These are phyloP conservation scores for Dusona sp. DNA, from an alignment of 2,888 invertebrate species.

Conservation along the genomic window DNA sequence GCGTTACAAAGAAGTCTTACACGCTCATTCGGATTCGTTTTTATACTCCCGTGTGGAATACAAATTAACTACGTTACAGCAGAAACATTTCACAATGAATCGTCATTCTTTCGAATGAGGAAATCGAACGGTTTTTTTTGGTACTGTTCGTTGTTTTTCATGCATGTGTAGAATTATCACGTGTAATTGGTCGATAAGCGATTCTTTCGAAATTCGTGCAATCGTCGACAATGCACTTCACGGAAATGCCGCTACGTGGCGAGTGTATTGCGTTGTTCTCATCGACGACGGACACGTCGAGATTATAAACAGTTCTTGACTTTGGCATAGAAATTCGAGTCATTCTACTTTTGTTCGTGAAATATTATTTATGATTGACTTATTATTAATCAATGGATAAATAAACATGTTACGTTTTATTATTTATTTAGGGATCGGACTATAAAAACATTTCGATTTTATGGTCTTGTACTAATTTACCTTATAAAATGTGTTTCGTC, in stretches of 20 bases:
- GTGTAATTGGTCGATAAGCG: not conserved
- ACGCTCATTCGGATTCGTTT: constrained; percentile 47
- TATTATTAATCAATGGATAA: not conserved
- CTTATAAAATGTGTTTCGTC: constrained; percentile 18
- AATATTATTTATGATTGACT: not conserved
- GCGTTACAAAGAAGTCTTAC: constrained; percentile 31
- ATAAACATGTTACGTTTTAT: not conserved
- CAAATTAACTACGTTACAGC: constrained; percentile 29
- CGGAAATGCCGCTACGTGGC: too few species aligned
- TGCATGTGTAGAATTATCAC: not conserved
- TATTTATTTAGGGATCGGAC: not conserved
- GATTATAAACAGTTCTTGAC: not conserved
- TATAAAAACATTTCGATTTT: not conserved
- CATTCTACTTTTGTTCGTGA: not conserved
- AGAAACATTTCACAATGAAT: constrained; percentile 45
- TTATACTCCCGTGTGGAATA: constrained; percentile 25
- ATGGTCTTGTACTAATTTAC: constrained; percentile 7
- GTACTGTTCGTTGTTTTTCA: not conserved
- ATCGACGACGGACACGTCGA: not conserved
- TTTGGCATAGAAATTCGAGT: too few species aligned
- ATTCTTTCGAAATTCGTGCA: not conserved
- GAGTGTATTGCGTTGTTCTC: not conserved
- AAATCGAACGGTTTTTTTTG: not conserved
- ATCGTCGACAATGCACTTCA: not conserved
- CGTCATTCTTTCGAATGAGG: constrained; percentile 10